Percentiles rank a stretch among this genome's conserved stretches.
phyloP scores from a whole-genome alignment of 2,797 vertebrate species.

The Mastacembelus armatus region DNA sequence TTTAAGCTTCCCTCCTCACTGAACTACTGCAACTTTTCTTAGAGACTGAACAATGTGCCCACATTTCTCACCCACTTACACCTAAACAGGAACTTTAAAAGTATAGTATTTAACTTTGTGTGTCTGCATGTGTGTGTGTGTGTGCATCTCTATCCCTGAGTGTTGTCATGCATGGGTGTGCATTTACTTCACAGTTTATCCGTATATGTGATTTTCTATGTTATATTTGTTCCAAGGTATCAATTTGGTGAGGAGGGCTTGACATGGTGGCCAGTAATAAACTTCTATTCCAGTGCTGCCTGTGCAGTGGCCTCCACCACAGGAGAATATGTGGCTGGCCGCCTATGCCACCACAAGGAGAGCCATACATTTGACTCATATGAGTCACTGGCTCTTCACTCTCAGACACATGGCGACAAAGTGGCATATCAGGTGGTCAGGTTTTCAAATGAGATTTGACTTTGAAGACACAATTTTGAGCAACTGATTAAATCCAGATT shows the following conservation, averaged over 20 bases:
- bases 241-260: constrained; percentile 77
- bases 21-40: constrained; percentile 55
- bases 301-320: constrained; percentile 66
- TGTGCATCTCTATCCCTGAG: constrained; percentile 18
- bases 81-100: constrained; percentile 76
- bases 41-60: constrained; percentile 54
- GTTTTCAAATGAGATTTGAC: constrained; percentile 34
- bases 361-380: constrained; percentile 61
- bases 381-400: constrained; percentile 54
- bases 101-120: constrained; percentile 62
- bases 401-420: constrained; percentile 36
- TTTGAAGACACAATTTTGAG: background rate
- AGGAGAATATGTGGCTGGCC: constrained; percentile 72
- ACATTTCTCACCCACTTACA: constrained; percentile 78
- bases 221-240: constrained; percentile 81
- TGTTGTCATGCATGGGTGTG: constrained; percentile 58
- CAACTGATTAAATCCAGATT: constrained; percentile 18
- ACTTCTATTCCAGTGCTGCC: constrained; percentile 79
- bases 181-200: constrained; percentile 69
- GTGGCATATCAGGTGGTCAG: constrained; percentile 21
- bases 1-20: constrained; percentile 44
- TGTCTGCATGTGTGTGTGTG: constrained; percentile 19
- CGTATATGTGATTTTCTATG: constrained; percentile 78
- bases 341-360: constrained; percentile 60
- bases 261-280: constrained; percentile 82